phyloP scores from a whole-genome alignment of 2,113 vertebrate genomes.

The Zootoca vivipara region DNA sequence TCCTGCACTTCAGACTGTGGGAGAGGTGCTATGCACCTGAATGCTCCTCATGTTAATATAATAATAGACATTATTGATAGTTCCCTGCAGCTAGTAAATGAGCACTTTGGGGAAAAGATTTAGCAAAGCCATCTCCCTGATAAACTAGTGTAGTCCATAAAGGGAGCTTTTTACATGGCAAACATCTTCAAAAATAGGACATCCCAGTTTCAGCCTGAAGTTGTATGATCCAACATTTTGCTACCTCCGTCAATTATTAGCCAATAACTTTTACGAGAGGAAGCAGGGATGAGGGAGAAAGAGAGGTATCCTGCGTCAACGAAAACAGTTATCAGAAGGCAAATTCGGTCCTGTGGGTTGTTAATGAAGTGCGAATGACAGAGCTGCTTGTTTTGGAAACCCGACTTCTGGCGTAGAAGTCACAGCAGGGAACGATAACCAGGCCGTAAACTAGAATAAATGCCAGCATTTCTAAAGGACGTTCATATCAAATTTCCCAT shows the following conservation, averaged over 20 bases:
- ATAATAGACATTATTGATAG: too few relatives aligned
- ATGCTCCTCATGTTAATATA: background rate
- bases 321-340: background rate
- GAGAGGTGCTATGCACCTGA: background rate
- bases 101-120: background rate
- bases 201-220: background rate
- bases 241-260: background rate
- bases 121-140: background rate
- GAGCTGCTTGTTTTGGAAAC: conserved; percentile 12
- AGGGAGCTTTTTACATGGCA: background rate
- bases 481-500: rapidly evolving
- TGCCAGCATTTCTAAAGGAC: conserved; percentile 14
- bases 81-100: background rate
- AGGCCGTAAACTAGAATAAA: conserved; percentile 33
- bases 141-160: background rate
- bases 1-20: too few relatives aligned
- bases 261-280: background rate
- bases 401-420: conserved; percentile 36
- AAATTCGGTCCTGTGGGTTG: conserved; percentile 13
- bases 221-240: background rate
- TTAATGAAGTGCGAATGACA: conserved; percentile 18
- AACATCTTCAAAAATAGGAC: background rate
- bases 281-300: background rate
- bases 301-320: background rate
- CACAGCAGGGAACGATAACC: conserved; percentile 42